A percentile compares a stretch with the other conserved stretches of the same genome.
Evolutionary conservation across 1,140 invertebrate species (phyloP).

Genomic region (Bombus waltoni): DNA sequence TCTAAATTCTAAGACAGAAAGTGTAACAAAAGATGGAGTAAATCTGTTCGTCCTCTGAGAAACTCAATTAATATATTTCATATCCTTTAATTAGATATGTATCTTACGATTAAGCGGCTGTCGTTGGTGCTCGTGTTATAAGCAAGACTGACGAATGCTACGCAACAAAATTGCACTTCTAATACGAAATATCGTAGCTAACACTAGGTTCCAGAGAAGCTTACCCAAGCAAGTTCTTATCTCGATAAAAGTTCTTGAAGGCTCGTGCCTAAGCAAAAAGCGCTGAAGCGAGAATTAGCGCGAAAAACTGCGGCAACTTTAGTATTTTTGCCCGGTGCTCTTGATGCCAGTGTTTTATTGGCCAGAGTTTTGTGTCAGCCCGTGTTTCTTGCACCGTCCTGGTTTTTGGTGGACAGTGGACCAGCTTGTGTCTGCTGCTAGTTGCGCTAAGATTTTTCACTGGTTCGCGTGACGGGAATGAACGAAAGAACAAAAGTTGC

Average conservation of each 20-base stretch:
- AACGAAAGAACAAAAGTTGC: neutral
- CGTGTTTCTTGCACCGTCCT: neutral
- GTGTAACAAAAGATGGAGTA: too few species aligned
- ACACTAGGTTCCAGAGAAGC: neutral
- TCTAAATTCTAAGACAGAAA: too few species aligned
- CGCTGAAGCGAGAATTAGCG: slow-evolving; percentile 2
- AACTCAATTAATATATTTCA: too few species aligned
- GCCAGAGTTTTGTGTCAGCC: neutral
- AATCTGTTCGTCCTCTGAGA: too few species aligned
- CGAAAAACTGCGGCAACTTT: slow-evolving; percentile 24
- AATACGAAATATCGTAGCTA: neutral
- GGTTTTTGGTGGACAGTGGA: neutral
- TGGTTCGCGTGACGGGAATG: neutral
- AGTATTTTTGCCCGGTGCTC: slow-evolving; percentile 1
- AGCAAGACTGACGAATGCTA: too few species aligned
- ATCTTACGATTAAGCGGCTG: too few species aligned
- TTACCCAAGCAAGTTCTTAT: neutral
- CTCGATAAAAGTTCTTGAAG: slow-evolving; percentile 2
- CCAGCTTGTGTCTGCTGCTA: neutral
- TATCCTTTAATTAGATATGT: too few species aligned
- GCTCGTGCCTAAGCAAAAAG: neutral
- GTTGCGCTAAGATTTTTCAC: slow-evolving; percentile 19
- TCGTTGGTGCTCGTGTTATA: too few species aligned
- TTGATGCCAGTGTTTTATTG: slow-evolving; percentile 24
- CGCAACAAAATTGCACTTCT: too few species aligned